Conservation (phyloP, 2,113 vertebrate species). For the Hassar affinis region DNA sequence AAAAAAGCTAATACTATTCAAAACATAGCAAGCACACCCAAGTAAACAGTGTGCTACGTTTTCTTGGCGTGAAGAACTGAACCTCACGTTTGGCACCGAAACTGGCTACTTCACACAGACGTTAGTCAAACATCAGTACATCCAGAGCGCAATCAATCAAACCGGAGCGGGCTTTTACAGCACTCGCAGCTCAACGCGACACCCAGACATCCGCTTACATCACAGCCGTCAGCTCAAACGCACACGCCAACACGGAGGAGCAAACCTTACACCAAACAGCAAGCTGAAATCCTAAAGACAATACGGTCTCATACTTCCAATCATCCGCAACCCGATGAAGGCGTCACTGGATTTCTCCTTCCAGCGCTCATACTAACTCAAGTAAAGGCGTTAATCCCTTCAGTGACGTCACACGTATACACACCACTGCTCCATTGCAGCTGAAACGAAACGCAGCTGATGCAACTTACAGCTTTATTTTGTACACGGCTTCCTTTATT, state of each 20-base stretch:
- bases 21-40: slow-evolving; percentile 50
- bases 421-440: not conserved
- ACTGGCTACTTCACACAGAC: slow-evolving; percentile 9
- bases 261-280: slow-evolving; percentile 50
- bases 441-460: slow-evolving; percentile 15
- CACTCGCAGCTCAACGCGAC: slow-evolving; percentile 21
- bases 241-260: slow-evolving; percentile 34
- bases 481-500: slow-evolving; percentile 28
- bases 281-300: slow-evolving; percentile 57
- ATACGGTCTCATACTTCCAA: slow-evolving; percentile 22
- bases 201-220: slow-evolving; percentile 19
- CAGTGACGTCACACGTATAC: not conserved
- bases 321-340: not conserved
- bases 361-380: not conserved
- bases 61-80: slow-evolving; percentile 38
- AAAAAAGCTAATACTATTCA: slow-evolving; percentile 50
- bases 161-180: slow-evolving; percentile 17
- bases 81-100: slow-evolving; percentile 16
- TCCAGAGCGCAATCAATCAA: slow-evolving; percentile 14
- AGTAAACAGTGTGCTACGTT: slow-evolving; percentile 51
- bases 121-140: slow-evolving; percentile 13
- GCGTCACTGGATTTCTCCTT: not conserved
- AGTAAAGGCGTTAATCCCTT: not conserved
- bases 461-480: slow-evolving; percentile 36
- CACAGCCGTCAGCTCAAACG: slow-evolving; percentile 8